A percentile compares a stretch with the other conserved stretches of the same genome.
phyloP scores from a whole-genome alignment of 2,113 vertebrate genomes.

The Calidris pugnax region DNA sequence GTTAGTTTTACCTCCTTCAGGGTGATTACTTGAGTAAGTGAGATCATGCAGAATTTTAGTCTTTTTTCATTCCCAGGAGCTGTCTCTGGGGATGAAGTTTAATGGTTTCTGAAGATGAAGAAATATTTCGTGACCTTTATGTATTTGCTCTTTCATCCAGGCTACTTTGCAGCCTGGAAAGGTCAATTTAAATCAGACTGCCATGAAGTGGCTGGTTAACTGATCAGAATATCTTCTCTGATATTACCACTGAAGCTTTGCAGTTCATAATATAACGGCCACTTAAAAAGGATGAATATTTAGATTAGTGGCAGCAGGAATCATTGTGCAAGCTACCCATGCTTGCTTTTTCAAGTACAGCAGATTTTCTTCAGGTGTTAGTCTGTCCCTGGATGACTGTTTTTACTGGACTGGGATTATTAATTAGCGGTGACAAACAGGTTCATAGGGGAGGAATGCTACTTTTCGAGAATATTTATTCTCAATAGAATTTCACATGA shows the following conservation, averaged over 20 bases:
- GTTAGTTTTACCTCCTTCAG: not conserved
- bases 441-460: not conserved
- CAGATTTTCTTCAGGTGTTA: not conserved
- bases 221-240: not conserved
- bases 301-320: not conserved
- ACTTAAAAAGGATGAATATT: not conserved
- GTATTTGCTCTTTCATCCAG: conserved; percentile 15
- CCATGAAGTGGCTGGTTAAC: not conserved
- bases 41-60: not conserved
- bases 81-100: not conserved
- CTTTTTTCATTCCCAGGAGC: not conserved
- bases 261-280: not conserved
- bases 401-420: not conserved
- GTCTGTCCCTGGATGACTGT: not conserved
- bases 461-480: not conserved
- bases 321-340: not conserved
- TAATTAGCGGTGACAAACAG: not conserved
- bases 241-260: not conserved
- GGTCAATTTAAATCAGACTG: conserved; percentile 32
- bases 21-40: not conserved
- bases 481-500: not conserved
- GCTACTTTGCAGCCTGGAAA: conserved; percentile 26
- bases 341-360: not conserved
- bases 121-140: conserved; percentile 34
- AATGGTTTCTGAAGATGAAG: conserved; percentile 45